Conservation (phyloP, 2,113 vertebrate species). For the Gnathonemus longibarbis region DNA sequence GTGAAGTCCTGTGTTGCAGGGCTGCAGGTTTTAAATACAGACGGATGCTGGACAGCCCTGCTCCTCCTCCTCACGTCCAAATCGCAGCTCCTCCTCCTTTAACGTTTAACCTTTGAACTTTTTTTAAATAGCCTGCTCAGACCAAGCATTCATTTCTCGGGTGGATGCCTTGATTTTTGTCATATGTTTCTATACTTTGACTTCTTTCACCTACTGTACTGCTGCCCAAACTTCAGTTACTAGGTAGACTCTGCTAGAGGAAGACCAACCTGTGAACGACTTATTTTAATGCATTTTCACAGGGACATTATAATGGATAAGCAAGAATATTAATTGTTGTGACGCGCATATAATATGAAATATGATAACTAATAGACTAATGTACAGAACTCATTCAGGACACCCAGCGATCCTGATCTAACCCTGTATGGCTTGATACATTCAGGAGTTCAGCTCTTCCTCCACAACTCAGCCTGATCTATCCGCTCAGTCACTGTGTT, state of each 20-base stretch:
- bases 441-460: neutral
- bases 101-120: slow-evolving; percentile 31
- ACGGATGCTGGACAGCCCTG: neutral
- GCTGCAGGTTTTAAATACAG: neutral
- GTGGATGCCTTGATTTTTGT: neutral
- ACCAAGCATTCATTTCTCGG: neutral
- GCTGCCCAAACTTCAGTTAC: neutral
- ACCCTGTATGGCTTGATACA: neutral
- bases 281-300: neutral
- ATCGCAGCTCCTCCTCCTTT: neutral
- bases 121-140: neutral
- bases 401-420: neutral
- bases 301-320: neutral
- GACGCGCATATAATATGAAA: neutral
- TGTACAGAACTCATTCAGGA: no score
- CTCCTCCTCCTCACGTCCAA: neutral
- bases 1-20: neutral
- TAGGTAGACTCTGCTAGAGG: neutral
- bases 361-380: neutral
- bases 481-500: neutral
- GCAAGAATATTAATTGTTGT: neutral
- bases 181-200: neutral
- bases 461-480: neutral
- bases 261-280: neutral
- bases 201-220: neutral